Conservation (phyloP, 1,140 invertebrate species). For the Euborellia annulipes region DNA sequence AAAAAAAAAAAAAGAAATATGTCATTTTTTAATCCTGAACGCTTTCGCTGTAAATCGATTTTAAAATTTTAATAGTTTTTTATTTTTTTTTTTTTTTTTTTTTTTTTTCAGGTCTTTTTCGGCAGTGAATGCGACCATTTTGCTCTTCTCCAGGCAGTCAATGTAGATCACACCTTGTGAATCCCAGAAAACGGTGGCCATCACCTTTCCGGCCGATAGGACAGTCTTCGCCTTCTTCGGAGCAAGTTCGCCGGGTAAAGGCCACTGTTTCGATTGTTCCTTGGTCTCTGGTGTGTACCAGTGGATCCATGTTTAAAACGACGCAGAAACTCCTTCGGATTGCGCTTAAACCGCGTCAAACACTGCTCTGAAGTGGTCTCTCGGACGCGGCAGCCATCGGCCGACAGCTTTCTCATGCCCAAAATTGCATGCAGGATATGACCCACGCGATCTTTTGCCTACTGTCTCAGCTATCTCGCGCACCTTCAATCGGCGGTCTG, state of each 20-base stretch:
- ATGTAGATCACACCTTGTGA: conserved; percentile 22
- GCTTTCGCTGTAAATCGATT: too few species aligned
- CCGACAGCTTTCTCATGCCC: conserved; percentile 12
- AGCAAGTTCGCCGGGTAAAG: conserved; percentile 11
- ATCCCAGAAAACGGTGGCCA: conserved; percentile 24
- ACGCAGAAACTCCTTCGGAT: conserved; percentile 17
- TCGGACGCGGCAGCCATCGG: conserved; percentile 2
- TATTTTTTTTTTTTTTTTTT: too few species aligned
- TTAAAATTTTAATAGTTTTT: too few species aligned
- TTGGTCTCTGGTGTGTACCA: conserved; percentile 25
- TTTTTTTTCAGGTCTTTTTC: too few species aligned
- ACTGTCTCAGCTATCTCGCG: too few species aligned
- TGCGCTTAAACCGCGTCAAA: conserved; percentile 10
- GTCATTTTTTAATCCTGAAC: too few species aligned
- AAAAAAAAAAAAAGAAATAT: too few species aligned
- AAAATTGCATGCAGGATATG: conserved; percentile 20
- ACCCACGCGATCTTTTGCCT: too few species aligned
- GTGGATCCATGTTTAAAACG: conserved; percentile 27
- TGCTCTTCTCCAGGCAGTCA: conserved; percentile 30
- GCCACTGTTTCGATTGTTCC: conserved; percentile 23
- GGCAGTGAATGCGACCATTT: conserved; percentile 29
- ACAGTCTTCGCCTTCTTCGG: conserved; percentile 23
- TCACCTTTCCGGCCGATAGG: conserved; percentile 18
- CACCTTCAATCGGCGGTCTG: too few species aligned
- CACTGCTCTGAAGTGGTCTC: conserved; percentile 12